These are phyloP conservation scores for Galaxias olidus DNA, from an alignment of 2,797 vertebrate species.

Conservation along the genomic window DNA sequence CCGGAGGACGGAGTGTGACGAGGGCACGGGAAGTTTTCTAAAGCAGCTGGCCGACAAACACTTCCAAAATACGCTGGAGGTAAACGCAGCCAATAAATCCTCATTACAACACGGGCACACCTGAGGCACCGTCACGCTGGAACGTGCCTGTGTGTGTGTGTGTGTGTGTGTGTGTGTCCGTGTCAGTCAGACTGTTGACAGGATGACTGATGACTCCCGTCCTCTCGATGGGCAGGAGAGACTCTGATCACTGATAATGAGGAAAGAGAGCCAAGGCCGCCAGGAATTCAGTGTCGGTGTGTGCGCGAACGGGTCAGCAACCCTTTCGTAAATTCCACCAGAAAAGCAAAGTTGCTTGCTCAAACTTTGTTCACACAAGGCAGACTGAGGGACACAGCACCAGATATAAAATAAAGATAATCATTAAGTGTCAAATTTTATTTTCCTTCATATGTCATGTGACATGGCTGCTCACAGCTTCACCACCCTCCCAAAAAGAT, in stretches of 20 bases:
- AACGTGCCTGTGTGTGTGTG: slow-evolving; percentile 1
- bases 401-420: background rate
- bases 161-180: background rate
- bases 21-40: slow-evolving; percentile 17
- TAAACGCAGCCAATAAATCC: slow-evolving; percentile 48
- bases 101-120: slow-evolving; percentile 49
- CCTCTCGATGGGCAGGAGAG: slow-evolving; percentile 55
- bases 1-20: background rate
- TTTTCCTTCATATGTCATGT: too few relatives aligned
- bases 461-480: too few relatives aligned
- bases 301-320: background rate
- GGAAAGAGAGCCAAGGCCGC: slow-evolving; percentile 56
- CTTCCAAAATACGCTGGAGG: slow-evolving; percentile 29
- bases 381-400: slow-evolving; percentile 15
- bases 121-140: slow-evolving; percentile 29
- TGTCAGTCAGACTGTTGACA: slow-evolving; percentile 53
- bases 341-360: background rate
- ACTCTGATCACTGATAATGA: slow-evolving; percentile 67
- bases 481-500: too few relatives aligned
- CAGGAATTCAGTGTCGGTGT: slow-evolving; percentile 50
- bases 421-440: background rate
- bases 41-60: slow-evolving; percentile 20
- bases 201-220: slow-evolving; percentile 72
- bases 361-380: slow-evolving; percentile 24
- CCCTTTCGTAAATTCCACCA: background rate